Conservation (phyloP, 2,797 vertebrate species). For the Eulemur mongoz region DNA sequence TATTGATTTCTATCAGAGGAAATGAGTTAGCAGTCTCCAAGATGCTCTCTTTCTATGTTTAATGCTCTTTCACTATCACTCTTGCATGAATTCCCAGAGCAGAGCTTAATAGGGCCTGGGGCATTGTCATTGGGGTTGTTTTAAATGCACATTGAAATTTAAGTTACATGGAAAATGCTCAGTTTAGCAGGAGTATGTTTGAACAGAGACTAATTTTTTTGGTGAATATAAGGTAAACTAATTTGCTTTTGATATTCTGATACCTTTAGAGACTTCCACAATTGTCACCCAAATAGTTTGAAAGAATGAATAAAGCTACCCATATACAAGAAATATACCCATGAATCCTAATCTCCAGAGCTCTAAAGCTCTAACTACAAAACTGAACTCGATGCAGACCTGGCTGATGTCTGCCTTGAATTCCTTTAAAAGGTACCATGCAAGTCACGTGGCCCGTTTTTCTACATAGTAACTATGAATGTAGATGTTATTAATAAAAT, state of each 20-base stretch:
- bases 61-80: slow-evolving; percentile 38
- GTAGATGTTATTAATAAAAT: background rate
- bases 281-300: background rate
- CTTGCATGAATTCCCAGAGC: slow-evolving; percentile 33
- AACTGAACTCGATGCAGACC: background rate
- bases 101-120: slow-evolving; percentile 25
- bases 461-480: background rate
- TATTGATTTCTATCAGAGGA: slow-evolving; percentile 71
- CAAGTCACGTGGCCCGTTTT: background rate
- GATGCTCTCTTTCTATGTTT: slow-evolving; percentile 39
- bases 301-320: slow-evolving; percentile 15
- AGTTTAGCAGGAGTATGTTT: slow-evolving; percentile 26
- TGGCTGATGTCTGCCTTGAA: background rate
- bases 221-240: slow-evolving; percentile 43
- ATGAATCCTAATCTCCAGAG: background rate
- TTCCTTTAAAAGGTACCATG: background rate
- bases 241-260: slow-evolving; percentile 54
- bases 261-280: slow-evolving; percentile 64
- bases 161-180: slow-evolving; percentile 29
- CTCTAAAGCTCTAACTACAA: slow-evolving; percentile 15
- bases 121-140: slow-evolving; percentile 34
- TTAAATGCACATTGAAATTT: slow-evolving; percentile 42
- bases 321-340: background rate
- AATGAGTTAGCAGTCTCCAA: slow-evolving; percentile 62
- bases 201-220: slow-evolving; percentile 47